Evolutionary conservation across 2,888 invertebrate genomes (phyloP).

Genomic region (Chouioia cunea): DNA sequence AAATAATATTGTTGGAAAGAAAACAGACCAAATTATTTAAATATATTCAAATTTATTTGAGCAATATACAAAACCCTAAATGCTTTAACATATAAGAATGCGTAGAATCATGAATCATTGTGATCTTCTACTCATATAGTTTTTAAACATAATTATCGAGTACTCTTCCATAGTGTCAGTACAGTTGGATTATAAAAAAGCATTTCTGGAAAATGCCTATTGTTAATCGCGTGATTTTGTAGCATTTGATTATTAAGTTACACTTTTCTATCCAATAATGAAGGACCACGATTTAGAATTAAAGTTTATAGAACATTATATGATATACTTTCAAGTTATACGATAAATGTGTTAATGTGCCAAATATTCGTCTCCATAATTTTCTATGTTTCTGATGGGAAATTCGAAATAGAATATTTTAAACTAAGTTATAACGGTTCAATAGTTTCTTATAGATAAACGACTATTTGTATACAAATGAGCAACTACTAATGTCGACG

Average conservation of each 20-base stretch:
- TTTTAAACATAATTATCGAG: neutral
- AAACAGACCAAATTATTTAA: too few relatives aligned
- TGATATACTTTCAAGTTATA: conserved; percentile 40
- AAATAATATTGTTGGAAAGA: too few relatives aligned
- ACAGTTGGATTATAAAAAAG: conserved; percentile 24
- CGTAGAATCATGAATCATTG: too few relatives aligned
- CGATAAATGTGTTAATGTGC: conserved; percentile 63
- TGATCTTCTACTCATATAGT: neutral
- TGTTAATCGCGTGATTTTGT: conserved; percentile 31
- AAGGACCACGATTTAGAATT: conserved; percentile 39
- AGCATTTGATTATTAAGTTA: conserved; percentile 24
- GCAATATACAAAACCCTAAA: too few relatives aligned
- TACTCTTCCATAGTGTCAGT: conserved; percentile 19
- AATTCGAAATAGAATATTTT: conserved; percentile 14
- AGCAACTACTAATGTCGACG: conserved; percentile 17
- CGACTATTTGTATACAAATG: conserved; percentile 48
- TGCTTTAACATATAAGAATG: too few relatives aligned
- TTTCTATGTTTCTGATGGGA: conserved; percentile 62
- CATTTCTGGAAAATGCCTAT: conserved; percentile 40
- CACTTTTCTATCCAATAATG: conserved; percentile 37
- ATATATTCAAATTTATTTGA: too few relatives aligned
- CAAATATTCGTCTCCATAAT: conserved; percentile 66
- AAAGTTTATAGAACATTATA: conserved; percentile 46
- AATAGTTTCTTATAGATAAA: conserved; percentile 16
- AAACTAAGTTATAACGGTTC: conserved; percentile 21